Conservation (phyloP, 2,888 invertebrate genomes). For the Callinectes sapidus region DNA sequence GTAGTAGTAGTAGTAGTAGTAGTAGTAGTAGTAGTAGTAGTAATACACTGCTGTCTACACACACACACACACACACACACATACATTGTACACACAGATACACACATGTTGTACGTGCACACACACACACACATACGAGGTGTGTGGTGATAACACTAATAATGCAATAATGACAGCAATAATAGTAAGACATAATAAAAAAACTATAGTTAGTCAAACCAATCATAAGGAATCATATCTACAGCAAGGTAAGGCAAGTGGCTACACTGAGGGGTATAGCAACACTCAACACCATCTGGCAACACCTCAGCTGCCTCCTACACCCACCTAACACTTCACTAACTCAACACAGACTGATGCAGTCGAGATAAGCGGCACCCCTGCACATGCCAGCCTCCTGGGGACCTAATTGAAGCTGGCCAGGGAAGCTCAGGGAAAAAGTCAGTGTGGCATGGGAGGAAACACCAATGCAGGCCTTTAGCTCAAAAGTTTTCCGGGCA, state of each 20-base stretch:
- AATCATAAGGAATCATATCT: neutral
- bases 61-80: conserved; percentile 1
- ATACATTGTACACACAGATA: neutral
- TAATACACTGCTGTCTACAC: neutral
- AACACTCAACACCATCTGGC: neutral
- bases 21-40: too few species aligned
- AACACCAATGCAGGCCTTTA: neutral
- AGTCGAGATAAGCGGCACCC: neutral
- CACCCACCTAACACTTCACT: neutral
- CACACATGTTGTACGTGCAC: neutral
- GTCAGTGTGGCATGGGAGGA: neutral
- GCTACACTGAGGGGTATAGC: neutral
- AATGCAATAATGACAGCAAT: neutral
- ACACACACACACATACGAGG: neutral
- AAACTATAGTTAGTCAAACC: too few species aligned
- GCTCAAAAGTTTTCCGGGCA: neutral
- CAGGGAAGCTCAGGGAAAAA: neutral
- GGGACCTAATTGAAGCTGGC: neutral
- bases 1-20: too few species aligned
- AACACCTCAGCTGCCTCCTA: neutral
- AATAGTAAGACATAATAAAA: neutral
- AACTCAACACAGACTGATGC: neutral
- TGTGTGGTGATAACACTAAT: neutral
- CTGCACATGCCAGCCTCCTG: neutral
- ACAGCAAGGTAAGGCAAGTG: neutral